Percentiles rank a stretch among this genome's conserved stretches.
These are phyloP conservation scores for Plutomurus gul DNA, from an alignment of 1,140 invertebrate species.

Conservation along the genomic window DNA sequence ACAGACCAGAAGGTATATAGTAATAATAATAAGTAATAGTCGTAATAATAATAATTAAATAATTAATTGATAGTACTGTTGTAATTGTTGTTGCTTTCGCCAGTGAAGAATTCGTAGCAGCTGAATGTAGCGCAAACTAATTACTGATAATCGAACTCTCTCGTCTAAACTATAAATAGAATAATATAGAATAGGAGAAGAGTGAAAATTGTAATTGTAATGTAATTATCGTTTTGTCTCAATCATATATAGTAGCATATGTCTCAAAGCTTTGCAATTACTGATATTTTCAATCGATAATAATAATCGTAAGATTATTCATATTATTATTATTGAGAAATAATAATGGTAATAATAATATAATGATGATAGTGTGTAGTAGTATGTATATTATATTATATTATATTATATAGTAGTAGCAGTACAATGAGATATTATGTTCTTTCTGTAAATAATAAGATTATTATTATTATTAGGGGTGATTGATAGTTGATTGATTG, in stretches of 20 bases:
- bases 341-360: conserved; percentile 27
- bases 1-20: conserved; percentile 8
- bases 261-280: neutral
- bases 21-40: conserved; percentile 5
- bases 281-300: conserved; percentile 9
- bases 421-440: conserved; percentile 23
- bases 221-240: conserved; percentile 24
- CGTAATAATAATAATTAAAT: conserved; percentile 24
- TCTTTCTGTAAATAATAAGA: conserved; percentile 30
- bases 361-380: conserved; percentile 29
- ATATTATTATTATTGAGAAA: conserved; percentile 29
- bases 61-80: conserved; percentile 20
- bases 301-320: conserved; percentile 26
- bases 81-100: neutral
- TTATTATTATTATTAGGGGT: conserved; percentile 30
- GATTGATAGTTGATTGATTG: conserved; percentile 29
- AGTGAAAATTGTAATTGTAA: conserved; percentile 17
- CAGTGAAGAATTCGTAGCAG: conserved; percentile 5
- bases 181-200: conserved; percentile 22
- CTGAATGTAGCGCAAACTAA: neutral
- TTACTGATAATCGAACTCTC: conserved; percentile 11
- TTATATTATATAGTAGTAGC: conserved; percentile 15
- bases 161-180: conserved; percentile 16
- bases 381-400: conserved; percentile 29
- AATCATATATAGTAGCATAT: neutral